Evolutionary conservation across 2,113 vertebrate species (phyloP), one percentile per base, ranked within the genome.

Genomic region (Boleophthalmus pectinirostris): DNA sequence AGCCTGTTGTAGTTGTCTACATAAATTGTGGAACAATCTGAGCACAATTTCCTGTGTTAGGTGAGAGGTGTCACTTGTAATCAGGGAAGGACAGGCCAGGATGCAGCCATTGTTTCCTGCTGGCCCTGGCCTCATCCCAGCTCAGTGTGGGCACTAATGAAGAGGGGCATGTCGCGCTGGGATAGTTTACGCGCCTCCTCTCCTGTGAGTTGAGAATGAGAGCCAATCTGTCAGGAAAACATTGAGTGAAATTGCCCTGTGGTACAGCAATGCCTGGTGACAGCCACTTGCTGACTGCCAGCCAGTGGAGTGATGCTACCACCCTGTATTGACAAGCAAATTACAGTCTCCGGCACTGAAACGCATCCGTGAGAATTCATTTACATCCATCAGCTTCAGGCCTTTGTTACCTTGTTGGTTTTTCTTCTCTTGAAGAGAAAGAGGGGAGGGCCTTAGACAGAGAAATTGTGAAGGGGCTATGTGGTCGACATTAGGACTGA

Each of bases 171-270:
- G 93, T 93, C 94, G 93, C 94, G 90, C 90, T 91, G 94, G 94
- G 95, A 94, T 95, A 95, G 95, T 95, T 92, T 95, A 95, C 93
- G 91, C 94, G 90, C 94, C 93, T 94, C 93, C 95, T 95, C 96
- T 95, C 95, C 93, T 89, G 95, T 94, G 95, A 96, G 93, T 95
- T 88, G 89, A 92, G 94, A 94, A 97, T 94, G 93, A 89, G 94
- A 95, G 96, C 94, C 96, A 96, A 98, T 98, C 96, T 96, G 95
- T 97, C 96, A 97, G 94, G 93, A 94, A 95, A 94, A 93, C 94
- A 94, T 91, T 93, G 95, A 96, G 92, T 91, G 95, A 97, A 97
- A 98, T 98, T 96, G 97, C 96, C 96, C 95, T 87, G 93, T 91
- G 93, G 94, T 94, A 91, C 92, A 94, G 92, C 92, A 94, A 93